Percentiles rank a stretch among this genome's conserved stretches.
phyloP scores from a whole-genome alignment of 2,113 vertebrate genomes.

The Halcyon senegalensis region DNA sequence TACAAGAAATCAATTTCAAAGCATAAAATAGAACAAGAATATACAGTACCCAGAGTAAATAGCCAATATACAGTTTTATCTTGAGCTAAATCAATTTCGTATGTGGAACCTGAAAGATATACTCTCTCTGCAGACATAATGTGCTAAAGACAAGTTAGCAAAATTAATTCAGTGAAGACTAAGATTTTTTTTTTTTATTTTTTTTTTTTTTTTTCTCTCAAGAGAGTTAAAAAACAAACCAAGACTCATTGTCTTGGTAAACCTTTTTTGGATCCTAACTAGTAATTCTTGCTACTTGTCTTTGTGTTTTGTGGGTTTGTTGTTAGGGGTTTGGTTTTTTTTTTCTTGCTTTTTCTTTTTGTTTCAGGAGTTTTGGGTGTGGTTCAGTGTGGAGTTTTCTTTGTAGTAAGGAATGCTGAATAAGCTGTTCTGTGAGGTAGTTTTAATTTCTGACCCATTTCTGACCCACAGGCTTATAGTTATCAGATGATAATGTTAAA shows the following conservation, averaged over 20 bases:
- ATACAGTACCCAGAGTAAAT: conserved; percentile 56
- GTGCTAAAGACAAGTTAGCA: conserved; percentile 36
- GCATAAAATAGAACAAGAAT: conserved; percentile 64
- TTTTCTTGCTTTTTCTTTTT: not conserved
- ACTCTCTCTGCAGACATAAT: not conserved
- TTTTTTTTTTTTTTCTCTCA: not conserved
- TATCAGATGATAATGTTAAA: conserved; percentile 7
- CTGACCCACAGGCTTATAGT: not conserved
- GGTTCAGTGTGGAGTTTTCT: not conserved
- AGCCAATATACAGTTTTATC: conserved; percentile 56
- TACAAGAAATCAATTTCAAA: conserved; percentile 72
- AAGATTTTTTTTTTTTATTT: not conserved
- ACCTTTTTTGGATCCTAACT: not conserved
- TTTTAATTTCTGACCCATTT: conserved; percentile 49
- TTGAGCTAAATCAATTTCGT: conserved; percentile 62
- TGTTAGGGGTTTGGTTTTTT: not conserved
- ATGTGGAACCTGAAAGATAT: conserved; percentile 35
- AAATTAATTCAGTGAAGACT: conserved; percentile 45
- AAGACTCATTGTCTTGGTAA: not conserved
- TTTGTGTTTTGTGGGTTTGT: not conserved
- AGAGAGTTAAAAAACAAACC: not conserved
- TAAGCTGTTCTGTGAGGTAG: not conserved
- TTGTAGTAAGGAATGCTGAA: not conserved
- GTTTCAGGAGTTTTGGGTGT: not conserved
- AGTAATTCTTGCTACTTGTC: not conserved